Conservation (phyloP, 2,888 invertebrate genomes). For the Chymomyza caudatula region DNA sequence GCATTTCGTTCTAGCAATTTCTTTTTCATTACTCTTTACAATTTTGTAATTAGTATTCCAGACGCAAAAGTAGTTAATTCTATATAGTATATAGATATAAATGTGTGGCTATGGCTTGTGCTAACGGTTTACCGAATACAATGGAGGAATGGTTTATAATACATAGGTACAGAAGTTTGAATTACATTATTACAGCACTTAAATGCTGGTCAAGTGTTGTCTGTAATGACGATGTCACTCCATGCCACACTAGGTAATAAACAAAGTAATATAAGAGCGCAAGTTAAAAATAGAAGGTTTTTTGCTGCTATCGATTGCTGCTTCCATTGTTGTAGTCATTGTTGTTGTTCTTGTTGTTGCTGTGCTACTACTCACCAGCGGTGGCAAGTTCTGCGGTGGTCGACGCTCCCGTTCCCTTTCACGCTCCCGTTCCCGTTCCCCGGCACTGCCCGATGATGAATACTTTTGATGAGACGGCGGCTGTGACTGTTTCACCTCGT, state of each 20-base stretch:
- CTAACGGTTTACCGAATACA: not conserved
- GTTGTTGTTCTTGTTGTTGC: no score
- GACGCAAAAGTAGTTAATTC: not conserved
- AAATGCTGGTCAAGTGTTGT: not conserved
- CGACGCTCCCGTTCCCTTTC: conserved; percentile 69
- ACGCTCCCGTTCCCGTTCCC: conserved; percentile 40
- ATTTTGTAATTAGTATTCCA: not conserved
- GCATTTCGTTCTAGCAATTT: not conserved
- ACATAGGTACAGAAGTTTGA: not conserved
- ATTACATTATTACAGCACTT: not conserved
- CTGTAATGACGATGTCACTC: not conserved
- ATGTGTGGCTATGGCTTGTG: not conserved
- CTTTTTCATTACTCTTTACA: not conserved
- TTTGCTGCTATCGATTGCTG: not conserved
- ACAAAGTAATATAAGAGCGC: not conserved
- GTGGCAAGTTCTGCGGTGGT: conserved; percentile 77
- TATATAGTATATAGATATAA: not conserved
- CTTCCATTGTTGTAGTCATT: not conserved
- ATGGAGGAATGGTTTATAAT: not conserved
- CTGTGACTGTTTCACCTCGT: conserved; percentile 51
- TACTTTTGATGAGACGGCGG: conserved; percentile 39
- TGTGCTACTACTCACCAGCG: conserved; percentile 71
- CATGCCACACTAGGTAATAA: not conserved
- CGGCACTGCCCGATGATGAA: conserved; percentile 51
- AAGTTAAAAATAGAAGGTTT: not conserved